These are phyloP conservation scores for Sebastes umbrosus DNA, from an alignment of 2,797 vertebrate species.

Conservation along the genomic window DNA sequence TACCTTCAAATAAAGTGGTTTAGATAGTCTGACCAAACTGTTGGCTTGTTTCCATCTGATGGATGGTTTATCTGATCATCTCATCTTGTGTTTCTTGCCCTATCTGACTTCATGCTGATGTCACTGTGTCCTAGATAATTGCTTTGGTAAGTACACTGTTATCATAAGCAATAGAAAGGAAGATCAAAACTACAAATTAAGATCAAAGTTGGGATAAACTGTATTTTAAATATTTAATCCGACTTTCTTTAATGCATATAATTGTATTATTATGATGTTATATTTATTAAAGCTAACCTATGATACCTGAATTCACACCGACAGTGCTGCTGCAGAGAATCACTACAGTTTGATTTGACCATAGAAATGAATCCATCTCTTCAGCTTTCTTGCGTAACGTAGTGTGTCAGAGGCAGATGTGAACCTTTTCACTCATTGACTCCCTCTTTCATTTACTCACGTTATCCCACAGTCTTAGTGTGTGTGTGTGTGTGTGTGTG, in stretches of 20 bases:
- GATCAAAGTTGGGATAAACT: neutral
- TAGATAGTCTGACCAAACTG: neutral
- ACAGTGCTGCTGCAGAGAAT: neutral
- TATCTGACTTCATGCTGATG: neutral
- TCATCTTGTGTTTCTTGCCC: neutral
- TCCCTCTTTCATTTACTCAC: slow-evolving; percentile 37
- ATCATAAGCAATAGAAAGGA: neutral
- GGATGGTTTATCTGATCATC: neutral
- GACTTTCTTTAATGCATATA: neutral
- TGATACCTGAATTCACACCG: neutral
- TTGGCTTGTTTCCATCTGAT: neutral
- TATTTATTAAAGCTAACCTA: neutral
- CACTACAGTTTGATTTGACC: neutral
- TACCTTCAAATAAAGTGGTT: neutral
- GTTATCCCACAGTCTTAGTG: slow-evolving; percentile 27
- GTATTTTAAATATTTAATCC: neutral
- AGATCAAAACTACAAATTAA: neutral
- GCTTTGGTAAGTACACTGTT: too few species aligned
- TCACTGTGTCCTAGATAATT: neutral
- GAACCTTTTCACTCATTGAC: slow-evolving; percentile 35
- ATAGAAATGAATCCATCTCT: slow-evolving; percentile 18
- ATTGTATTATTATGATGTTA: neutral
- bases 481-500: slow-evolving; percentile 28
- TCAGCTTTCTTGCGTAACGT: neutral
- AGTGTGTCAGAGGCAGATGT: slow-evolving; percentile 23